These are phyloP conservation scores for Catocala nupta DNA, from an alignment of 2,888 invertebrate species.

Conservation along the genomic window DNA sequence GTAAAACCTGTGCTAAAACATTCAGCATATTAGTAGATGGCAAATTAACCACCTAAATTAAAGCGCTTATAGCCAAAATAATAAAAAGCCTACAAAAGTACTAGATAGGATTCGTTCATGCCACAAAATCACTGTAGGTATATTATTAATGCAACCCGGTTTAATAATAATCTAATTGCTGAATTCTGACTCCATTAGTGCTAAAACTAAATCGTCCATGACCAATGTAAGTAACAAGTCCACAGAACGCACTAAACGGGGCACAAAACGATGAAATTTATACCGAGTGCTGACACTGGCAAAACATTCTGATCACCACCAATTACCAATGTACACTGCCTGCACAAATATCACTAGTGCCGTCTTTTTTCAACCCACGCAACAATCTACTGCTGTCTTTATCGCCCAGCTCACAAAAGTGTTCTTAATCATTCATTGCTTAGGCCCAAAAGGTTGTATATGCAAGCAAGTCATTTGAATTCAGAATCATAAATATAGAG, in stretches of 20 bases:
- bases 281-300: constrained; percentile 80
- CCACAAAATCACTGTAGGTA: too few species aligned
- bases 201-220: background rate
- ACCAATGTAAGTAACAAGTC: constrained; percentile 24
- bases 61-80: too few species aligned
- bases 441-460: constrained; percentile 42
- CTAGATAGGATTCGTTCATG: too few species aligned
- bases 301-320: constrained; percentile 85
- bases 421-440: constrained; percentile 68
- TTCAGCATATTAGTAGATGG: too few species aligned
- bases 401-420: constrained; percentile 64
- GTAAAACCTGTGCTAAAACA: too few species aligned
- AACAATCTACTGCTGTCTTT: constrained; percentile 45
- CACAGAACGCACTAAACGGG: constrained; percentile 57
- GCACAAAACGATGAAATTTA: constrained; percentile 76
- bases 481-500: background rate
- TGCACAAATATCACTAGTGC: constrained; percentile 68
- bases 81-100: too few species aligned
- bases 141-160: background rate
- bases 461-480: background rate
- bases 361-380: constrained; percentile 37
- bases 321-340: constrained; percentile 80
- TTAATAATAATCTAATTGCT: too few species aligned
- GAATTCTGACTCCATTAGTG: too few species aligned
- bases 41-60: too few species aligned